Percentiles rank a stretch among this genome's conserved stretches.
phyloP scores from a whole-genome alignment of 2,888 invertebrate genomes.

The Panopea generosa region DNA sequence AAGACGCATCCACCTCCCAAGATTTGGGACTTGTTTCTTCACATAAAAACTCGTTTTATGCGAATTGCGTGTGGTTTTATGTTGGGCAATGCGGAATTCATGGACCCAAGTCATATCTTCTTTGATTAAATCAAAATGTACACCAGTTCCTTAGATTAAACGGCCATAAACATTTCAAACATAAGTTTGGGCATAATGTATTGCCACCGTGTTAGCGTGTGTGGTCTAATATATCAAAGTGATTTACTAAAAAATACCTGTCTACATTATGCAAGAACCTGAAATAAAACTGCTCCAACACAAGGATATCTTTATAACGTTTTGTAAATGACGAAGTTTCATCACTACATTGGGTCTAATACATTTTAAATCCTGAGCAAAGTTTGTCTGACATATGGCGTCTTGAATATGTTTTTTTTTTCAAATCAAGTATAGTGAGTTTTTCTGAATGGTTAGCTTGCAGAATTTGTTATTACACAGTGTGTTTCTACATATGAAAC shows the following conservation, averaged over 20 bases:
- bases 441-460: too few species aligned
- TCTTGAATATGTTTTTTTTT: too few species aligned
- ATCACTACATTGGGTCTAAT: too few species aligned
- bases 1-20: constrained; percentile 2
- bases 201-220: constrained; percentile 30
- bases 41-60: constrained; percentile 9
- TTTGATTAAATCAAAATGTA: constrained; percentile 49
- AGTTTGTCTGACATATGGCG: too few species aligned
- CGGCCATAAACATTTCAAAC: constrained; percentile 50
- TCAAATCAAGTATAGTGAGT: too few species aligned
- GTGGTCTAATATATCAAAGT: constrained; percentile 24
- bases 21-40: not conserved
- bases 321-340: too few species aligned
- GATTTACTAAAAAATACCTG: constrained; percentile 13
- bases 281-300: too few species aligned
- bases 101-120: constrained; percentile 13
- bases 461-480: too few species aligned
- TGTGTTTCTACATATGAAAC: too few species aligned
- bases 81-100: constrained; percentile 12
- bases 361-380: too few species aligned
- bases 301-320: too few species aligned
- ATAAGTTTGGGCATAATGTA: constrained; percentile 40
- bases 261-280: not conserved
- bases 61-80: constrained; percentile 23
- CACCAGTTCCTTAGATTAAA: constrained; percentile 44